Conservation (phyloP, 2,797 vertebrate genomes). For the Gambelia wislizenii region DNA sequence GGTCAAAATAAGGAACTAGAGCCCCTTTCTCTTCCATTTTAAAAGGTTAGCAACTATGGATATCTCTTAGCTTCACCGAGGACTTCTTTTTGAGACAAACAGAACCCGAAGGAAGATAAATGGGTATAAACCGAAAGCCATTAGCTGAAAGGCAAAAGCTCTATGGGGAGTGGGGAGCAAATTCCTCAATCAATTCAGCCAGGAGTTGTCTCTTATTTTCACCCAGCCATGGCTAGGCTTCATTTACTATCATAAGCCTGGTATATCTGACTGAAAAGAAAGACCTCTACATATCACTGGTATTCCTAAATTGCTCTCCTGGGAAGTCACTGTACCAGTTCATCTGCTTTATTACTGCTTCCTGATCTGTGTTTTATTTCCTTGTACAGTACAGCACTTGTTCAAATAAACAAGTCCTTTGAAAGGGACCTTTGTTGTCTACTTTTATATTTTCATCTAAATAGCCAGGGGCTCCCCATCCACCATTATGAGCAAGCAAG, state of each 20-base stretch:
- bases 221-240: neutral
- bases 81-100: neutral
- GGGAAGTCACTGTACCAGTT: neutral
- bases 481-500: neutral
- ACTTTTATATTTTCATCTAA: neutral
- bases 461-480: neutral
- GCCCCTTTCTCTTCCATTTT: neutral
- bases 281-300: neutral
- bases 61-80: neutral
- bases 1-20: neutral
- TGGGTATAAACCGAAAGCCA: neutral
- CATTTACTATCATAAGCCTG: slow-evolving; percentile 27
- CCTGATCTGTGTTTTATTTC: slow-evolving; percentile 23
- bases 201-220: neutral
- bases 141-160: neutral
- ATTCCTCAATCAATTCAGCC: neutral
- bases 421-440: neutral
- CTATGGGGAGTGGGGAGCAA: slow-evolving; percentile 7
- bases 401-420: slow-evolving; percentile 27
- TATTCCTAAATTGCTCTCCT: neutral
- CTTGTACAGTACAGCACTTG: neutral
- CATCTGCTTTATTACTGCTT: slow-evolving; percentile 20
- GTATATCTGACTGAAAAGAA: slow-evolving; percentile 7
- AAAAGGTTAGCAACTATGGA: neutral
- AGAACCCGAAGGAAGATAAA: neutral